Percentiles rank a stretch among this genome's conserved stretches.
phyloP scores from a whole-genome alignment of 2,113 vertebrate genomes.

The Lota lota region DNA sequence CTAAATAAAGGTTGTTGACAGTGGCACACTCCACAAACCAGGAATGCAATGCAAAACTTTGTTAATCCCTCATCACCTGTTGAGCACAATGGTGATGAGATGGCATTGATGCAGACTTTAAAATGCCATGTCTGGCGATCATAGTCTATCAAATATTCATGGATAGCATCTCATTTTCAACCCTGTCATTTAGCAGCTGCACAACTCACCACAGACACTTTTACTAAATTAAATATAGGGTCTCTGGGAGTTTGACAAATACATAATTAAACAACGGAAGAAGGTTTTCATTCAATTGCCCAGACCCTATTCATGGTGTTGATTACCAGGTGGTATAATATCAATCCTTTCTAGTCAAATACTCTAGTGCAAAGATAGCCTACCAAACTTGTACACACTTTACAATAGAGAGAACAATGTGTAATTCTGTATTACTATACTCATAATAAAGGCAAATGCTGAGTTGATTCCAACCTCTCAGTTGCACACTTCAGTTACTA shows the following conservation, averaged over 20 bases:
- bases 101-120: background rate
- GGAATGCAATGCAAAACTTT: too few species aligned
- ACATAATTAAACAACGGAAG: conserved; percentile 47
- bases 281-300: conserved; percentile 20
- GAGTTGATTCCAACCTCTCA: too few species aligned
- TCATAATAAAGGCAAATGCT: too few species aligned
- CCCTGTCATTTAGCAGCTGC: conserved; percentile 54
- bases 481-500: too few species aligned
- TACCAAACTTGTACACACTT: too few species aligned
- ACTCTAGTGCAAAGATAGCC: background rate
- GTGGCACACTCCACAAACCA: too few species aligned
- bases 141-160: conserved; percentile 69
- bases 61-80: too few species aligned
- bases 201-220: conserved; percentile 24
- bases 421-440: too few species aligned
- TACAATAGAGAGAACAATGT: too few species aligned
- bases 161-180: conserved; percentile 57
- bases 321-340: background rate
- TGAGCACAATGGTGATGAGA: too few species aligned
- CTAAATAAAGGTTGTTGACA: too few species aligned
- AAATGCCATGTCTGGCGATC: conserved; percentile 20
- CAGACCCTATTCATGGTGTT: conserved; percentile 1
- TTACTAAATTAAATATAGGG: conserved; percentile 45
- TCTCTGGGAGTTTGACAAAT: conserved; percentile 14
- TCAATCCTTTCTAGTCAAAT: conserved; percentile 7